Evolutionary conservation across 2,888 invertebrate species (phyloP).

Genomic region (Cotesia congregata): DNA sequence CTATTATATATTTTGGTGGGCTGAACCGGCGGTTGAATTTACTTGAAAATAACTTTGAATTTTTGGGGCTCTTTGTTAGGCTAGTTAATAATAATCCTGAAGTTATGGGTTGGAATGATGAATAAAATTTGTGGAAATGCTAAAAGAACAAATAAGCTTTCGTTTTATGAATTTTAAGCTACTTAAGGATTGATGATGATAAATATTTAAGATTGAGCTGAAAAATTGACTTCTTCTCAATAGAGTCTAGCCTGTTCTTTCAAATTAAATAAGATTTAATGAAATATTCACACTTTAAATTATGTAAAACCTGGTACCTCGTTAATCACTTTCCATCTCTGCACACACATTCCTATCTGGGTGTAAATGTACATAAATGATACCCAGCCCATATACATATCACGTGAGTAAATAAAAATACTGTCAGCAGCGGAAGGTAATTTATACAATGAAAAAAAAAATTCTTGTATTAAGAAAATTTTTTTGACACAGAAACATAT

Average conservation of each 20-base stretch:
- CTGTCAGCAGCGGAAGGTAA: constrained; percentile 24
- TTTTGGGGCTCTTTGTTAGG: too few species aligned
- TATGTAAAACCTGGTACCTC: neutral
- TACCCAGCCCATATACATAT: constrained; percentile 1
- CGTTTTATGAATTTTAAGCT: neutral
- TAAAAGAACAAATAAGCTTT: neutral
- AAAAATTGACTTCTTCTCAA: neutral
- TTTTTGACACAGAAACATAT: too few species aligned
- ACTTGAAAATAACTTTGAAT: neutral
- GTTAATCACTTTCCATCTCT: neutral
- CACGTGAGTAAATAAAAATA: constrained; percentile 41
- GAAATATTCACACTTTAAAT: neutral
- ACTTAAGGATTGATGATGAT: neutral
- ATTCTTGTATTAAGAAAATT: too few species aligned
- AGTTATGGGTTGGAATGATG: neutral
- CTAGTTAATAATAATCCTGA: neutral
- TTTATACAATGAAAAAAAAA: too few species aligned
- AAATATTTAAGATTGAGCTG: neutral
- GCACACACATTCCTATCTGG: neutral
- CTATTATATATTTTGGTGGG: neutral
- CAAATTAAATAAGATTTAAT: neutral
- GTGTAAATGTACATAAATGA: neutral
- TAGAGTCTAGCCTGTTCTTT: neutral
- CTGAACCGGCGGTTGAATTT: neutral
- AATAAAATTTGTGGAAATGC: neutral